These are phyloP conservation scores for Illadopsis cleaveri DNA, from an alignment of 2,113 vertebrate species.

Conservation along the genomic window DNA sequence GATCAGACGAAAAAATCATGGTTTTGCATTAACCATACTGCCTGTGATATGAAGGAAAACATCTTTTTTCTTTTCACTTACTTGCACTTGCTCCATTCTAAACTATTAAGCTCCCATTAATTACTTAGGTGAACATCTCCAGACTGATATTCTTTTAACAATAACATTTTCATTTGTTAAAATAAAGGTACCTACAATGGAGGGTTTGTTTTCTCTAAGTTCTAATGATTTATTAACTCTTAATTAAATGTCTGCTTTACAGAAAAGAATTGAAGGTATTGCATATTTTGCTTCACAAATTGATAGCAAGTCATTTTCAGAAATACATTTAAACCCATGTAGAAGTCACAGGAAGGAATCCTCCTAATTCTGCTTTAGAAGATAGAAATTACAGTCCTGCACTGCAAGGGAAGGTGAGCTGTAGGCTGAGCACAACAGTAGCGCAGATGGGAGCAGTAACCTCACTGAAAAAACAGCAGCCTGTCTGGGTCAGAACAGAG, in stretches of 20 bases:
- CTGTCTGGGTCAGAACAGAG: fast-evolving
- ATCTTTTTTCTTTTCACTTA: background rate
- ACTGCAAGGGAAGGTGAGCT: background rate
- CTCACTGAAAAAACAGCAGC: background rate
- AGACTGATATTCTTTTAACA: background rate
- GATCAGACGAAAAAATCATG: background rate
- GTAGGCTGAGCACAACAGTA: background rate
- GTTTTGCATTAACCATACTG: no score
- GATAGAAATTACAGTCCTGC: background rate
- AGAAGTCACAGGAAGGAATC: background rate
- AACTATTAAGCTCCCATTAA: background rate
- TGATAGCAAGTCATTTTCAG: background rate
- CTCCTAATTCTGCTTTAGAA: background rate
- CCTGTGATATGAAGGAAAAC: background rate
- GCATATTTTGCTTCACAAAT: background rate
- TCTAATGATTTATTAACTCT: background rate
- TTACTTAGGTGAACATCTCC: background rate
- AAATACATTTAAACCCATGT: background rate
- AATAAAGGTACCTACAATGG: background rate
- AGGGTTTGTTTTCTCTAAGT: background rate
- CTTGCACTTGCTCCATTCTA: background rate
- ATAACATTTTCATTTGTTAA: background rate
- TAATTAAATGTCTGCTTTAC: background rate
- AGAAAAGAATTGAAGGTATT: background rate
- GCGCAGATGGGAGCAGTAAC: background rate